phyloP scores from a whole-genome alignment of 1,140 invertebrate genomes.

The Bombus breviceps region DNA sequence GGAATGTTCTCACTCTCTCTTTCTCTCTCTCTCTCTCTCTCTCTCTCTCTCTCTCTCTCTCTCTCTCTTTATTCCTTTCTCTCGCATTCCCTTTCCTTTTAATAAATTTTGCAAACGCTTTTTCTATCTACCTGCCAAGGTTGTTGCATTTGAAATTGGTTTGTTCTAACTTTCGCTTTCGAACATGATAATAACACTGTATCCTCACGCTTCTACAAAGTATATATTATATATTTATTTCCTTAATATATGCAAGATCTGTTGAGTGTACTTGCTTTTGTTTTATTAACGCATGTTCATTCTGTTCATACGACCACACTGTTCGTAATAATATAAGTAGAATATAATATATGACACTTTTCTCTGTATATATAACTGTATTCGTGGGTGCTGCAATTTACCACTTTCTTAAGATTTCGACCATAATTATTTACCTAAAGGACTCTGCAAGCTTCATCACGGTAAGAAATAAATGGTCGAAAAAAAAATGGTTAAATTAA shows the following conservation, averaged over 20 bases:
- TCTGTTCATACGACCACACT: constrained; percentile 47
- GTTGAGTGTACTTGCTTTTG: constrained; percentile 48
- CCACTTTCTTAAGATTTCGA: constrained; percentile 23
- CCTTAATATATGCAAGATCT: constrained; percentile 65
- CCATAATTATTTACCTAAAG: constrained; percentile 54
- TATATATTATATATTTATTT: constrained; percentile 68
- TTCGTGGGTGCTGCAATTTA: constrained; percentile 41
- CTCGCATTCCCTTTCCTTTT: neutral
- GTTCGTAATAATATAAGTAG: constrained; percentile 54
- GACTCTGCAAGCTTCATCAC: constrained; percentile 47
- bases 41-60: neutral
- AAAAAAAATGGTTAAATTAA: constrained; percentile 5
- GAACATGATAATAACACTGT: constrained; percentile 67
- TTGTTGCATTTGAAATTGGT: constrained; percentile 41
- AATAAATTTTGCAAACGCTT: constrained; percentile 45
- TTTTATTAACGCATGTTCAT: constrained; percentile 27
- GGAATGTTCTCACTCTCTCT: constrained; percentile 55
- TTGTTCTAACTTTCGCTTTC: constrained; percentile 58
- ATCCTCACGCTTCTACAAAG: constrained; percentile 67
- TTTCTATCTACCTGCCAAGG: constrained; percentile 33
- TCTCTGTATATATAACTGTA: constrained; percentile 54
- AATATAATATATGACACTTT: constrained; percentile 59
- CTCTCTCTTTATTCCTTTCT: neutral
- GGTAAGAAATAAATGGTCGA: constrained; percentile 29
- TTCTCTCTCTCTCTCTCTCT: neutral